These are phyloP conservation scores for Mystacides longicornis DNA, from an alignment of 2,888 invertebrate species.

Conservation along the genomic window DNA sequence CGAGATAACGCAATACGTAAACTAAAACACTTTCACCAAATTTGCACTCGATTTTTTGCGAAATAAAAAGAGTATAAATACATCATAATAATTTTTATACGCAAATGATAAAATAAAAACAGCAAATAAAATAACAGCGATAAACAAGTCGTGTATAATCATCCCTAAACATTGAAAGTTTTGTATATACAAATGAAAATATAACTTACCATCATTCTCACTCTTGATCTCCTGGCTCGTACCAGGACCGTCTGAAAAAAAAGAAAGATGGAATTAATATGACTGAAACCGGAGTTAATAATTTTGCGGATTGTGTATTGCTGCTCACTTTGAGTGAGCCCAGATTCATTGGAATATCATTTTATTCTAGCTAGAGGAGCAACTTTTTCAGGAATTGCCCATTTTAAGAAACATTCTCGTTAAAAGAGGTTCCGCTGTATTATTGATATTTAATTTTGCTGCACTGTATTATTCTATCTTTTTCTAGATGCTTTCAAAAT, in stretches of 20 bases:
- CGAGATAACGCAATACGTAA: not conserved
- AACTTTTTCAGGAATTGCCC: too few species aligned
- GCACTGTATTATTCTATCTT: too few species aligned
- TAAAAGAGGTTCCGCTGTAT: too few species aligned
- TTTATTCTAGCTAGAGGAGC: too few species aligned
- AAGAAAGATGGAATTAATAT: too few species aligned
- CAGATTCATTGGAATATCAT: too few species aligned
- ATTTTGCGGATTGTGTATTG: not conserved
- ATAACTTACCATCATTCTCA: slow-evolving; percentile 24
- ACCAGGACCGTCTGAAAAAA: slow-evolving; percentile 22
- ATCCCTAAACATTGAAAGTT: not conserved
- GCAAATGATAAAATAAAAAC: slow-evolving; percentile 1
- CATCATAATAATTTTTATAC: not conserved
- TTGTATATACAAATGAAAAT: not conserved
- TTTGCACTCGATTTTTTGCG: not conserved
- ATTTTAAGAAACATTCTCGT: too few species aligned
- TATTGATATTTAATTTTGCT: too few species aligned
- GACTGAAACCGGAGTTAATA: not conserved
- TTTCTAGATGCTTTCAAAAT: too few species aligned
- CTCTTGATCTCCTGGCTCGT: slow-evolving; percentile 24
- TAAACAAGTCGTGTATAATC: not conserved
- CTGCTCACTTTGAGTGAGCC: too few species aligned
- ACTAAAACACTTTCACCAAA: not conserved
- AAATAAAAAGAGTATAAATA: not conserved
- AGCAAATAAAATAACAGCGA: not conserved